phyloP scores from a whole-genome alignment of 2,888 invertebrate species.

The Clunio marinus region DNA sequence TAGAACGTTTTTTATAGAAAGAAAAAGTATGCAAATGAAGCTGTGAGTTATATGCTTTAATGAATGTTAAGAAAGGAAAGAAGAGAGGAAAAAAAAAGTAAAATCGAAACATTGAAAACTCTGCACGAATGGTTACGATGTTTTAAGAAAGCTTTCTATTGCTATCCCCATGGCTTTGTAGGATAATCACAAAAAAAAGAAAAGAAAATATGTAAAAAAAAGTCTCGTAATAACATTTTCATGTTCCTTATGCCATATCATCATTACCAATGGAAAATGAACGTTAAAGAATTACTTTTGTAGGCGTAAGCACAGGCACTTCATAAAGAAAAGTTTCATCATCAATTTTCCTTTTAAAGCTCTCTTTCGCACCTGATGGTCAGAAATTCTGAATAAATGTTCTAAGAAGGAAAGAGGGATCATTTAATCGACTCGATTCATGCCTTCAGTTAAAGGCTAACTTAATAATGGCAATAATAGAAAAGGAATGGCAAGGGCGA shows the following conservation, averaged over 20 bases:
- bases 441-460: too few species aligned
- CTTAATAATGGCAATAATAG: slow-evolving; percentile 11
- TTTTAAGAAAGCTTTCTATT: too few species aligned
- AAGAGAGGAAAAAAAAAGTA: too few species aligned
- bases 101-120: neutral
- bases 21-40: slow-evolving; percentile 27
- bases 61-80: too few species aligned
- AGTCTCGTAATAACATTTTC: too few species aligned
- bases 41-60: slow-evolving; percentile 26
- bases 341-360: neutral
- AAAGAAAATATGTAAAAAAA: neutral
- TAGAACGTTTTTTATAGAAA: neutral
- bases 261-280: too few species aligned
- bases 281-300: neutral
- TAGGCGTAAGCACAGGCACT: neutral
- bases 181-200: neutral
- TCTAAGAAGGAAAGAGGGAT: neutral
- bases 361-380: slow-evolving; percentile 1
- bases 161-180: too few species aligned
- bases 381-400: neutral
- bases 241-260: too few species aligned
- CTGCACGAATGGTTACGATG: slow-evolving; percentile 4
- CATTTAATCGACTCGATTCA: neutral
- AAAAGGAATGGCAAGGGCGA: slow-evolving; percentile 9
- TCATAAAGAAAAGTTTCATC: neutral